These are phyloP conservation scores for Sycophila texana DNA, from an alignment of 2,888 invertebrate species.

Conservation along the genomic window DNA sequence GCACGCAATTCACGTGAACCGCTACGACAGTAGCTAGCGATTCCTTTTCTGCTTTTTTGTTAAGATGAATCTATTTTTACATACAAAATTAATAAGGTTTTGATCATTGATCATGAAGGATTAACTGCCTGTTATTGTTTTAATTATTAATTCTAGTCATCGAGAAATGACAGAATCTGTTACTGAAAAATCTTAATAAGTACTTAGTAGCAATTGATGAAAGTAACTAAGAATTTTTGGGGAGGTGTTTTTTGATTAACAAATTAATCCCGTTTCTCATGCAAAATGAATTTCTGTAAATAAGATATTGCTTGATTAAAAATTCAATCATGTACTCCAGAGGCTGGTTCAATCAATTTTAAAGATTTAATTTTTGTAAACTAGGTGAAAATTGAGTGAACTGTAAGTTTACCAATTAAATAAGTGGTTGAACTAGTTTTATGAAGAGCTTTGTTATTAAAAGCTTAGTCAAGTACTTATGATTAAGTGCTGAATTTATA, in stretches of 20 bases:
- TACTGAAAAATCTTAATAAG: conserved; percentile 32
- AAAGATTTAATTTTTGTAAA: conserved; percentile 28
- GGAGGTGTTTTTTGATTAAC: conserved; percentile 13
- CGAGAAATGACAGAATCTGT: conserved; percentile 27
- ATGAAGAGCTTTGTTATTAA: conserved; percentile 14
- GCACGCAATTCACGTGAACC: conserved; percentile 78
- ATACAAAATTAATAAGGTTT: conserved; percentile 33
- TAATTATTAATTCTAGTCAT: conserved; percentile 42
- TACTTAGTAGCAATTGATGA: conserved; percentile 43
- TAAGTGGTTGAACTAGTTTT: conserved; percentile 31
- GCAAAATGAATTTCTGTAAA: conserved; percentile 44
- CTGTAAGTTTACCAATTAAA: conserved; percentile 20
- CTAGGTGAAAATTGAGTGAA: not conserved
- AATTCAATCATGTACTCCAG: not conserved
- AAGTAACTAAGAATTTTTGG: conserved; percentile 40
- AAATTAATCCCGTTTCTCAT: conserved; percentile 22
- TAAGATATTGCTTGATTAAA: conserved; percentile 26
- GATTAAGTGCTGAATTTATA: conserved; percentile 24
- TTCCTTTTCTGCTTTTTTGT: not conserved
- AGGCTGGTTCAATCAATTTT: conserved; percentile 15
- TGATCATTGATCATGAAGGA: conserved; percentile 31
- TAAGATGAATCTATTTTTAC: conserved; percentile 42
- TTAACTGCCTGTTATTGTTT: conserved; percentile 37
- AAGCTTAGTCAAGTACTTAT: conserved; percentile 31
- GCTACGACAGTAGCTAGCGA: conserved; percentile 62